Percentiles rank a stretch among this genome's conserved stretches.
phyloP scores from a whole-genome alignment of 2,797 vertebrate species.

The Cygnus olor region DNA sequence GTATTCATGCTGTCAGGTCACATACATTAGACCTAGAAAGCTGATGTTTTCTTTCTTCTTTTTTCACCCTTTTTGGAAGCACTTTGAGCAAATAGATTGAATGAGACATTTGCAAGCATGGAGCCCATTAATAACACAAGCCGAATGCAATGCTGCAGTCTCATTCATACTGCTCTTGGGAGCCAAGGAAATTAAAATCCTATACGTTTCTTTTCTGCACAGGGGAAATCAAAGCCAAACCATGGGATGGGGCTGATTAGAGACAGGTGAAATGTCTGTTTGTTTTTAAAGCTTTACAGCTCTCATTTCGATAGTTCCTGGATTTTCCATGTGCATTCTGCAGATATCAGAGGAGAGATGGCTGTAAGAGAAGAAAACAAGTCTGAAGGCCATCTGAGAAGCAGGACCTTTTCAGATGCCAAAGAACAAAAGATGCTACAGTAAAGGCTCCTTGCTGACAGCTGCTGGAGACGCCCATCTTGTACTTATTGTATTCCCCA shows the following conservation, averaged over 20 bases:
- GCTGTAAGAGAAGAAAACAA: neutral
- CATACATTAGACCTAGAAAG: slow-evolving; percentile 52
- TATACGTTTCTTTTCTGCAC: slow-evolving; percentile 45
- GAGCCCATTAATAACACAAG: slow-evolving; percentile 64
- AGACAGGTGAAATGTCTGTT: slow-evolving; percentile 67
- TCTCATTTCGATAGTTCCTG: neutral
- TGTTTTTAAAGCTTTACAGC: slow-evolving; percentile 61
- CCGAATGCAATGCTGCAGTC: slow-evolving; percentile 1
- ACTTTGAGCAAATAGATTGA: slow-evolving; percentile 54
- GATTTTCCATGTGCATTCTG: slow-evolving; percentile 3
- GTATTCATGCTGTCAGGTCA: slow-evolving; percentile 52
- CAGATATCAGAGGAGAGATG: neutral
- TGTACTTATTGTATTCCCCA: neutral
- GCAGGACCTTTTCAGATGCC: neutral
- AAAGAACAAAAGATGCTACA: neutral
- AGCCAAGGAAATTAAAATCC: slow-evolving; percentile 67
- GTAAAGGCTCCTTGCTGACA: slow-evolving; percentile 8
- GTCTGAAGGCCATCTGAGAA: neutral
- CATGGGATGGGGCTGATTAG: slow-evolving; percentile 63
- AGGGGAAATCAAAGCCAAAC: slow-evolving; percentile 70
- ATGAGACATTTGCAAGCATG: slow-evolving; percentile 66
- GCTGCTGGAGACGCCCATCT: neutral
- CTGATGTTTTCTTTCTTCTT: slow-evolving; percentile 53
- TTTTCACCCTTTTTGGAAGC: neutral
- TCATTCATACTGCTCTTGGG: slow-evolving; percentile 41